Base-by-base conservation (phyloP, 1,140 invertebrate species). In the Drosophila seguyi region DNA sequence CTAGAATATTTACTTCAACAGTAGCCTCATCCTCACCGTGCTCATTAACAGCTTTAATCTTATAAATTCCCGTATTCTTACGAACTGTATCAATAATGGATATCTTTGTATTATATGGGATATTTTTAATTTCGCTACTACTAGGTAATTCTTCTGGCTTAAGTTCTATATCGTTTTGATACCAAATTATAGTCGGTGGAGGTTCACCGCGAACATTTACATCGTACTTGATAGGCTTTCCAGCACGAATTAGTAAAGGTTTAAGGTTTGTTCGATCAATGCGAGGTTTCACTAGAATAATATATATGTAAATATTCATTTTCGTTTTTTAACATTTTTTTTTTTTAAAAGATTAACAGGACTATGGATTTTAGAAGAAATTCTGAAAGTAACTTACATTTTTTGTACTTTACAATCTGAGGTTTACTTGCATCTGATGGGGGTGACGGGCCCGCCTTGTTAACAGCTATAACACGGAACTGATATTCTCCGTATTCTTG, bases 211-310 rank as follows among this genome's bases (percentile, higher is more conserved):
- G 96, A 50, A 99, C 96, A 90, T 99, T 98, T 8, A 99, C 95
- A 92, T 99, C 97, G 88, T 98, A 97, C 92, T 98, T 97, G 53
- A 99, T 96, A 2, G 95, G 94, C 92, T 99, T 99, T 27, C 98
- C 98, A 67, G 97, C 97, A 80, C 97, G 95, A 1, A 98, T 97
- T 3, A 96, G 95, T 58, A 99, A 95, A 36, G 97, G 96, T 93
- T 99, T 98, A 63, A 99, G 94, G 91, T 98, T 98, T 1, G 98
- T 98, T 78, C 98, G 95, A 92, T 99, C 98, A 92, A 99, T 99
- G 92, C 97, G 97, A n/a, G 98, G 98, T 94, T 99, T 98, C 92
- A 99, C 97, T 92, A 60, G 22, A 11, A 18, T 10, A 62, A 61
- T 6, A 22, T 34, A 34, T 13, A 61, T 34, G 18, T 14, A 53